Evolutionary conservation across 2,888 invertebrate species (phyloP), one percentile per base, ranked within the genome.

Genomic region (Catocala sponsa): DNA sequence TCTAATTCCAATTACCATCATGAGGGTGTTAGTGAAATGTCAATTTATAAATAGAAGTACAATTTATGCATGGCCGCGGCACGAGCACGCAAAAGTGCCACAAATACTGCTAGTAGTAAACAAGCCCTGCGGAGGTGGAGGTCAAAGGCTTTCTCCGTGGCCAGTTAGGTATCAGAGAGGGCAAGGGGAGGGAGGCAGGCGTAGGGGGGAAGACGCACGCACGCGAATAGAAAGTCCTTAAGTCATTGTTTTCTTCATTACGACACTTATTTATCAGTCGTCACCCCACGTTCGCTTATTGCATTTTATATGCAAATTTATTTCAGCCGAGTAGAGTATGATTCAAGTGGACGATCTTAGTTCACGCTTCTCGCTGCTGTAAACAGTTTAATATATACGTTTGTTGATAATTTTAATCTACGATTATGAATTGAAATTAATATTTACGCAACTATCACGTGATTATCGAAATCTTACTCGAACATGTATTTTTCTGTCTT

Each of bases 131-230:
- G 69, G 66, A 82, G 83, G 85, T 82, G 77, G 82, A 88, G 92
- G 92, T 92, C 92, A 91, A 91, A 92, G 90, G 91, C 91, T 92
- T 91, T 92, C 90, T 87, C 88, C 83, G 83, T 90, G 88, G 88
- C 79, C 87, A 89, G 85, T 79, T 72, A 69, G 70, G 75, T 80
- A 81, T 72, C 76, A 77, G 69, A 79, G 75, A 76, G 72, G 78
- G 76, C 70, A 80, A 76, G 75, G 72, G 76, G 73, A 66, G 72
- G 73, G 76, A 74, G 80, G 60, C 73, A 72, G 76, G 79, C 67
- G 73, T 70, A 76, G 60, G 76, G 76, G 70, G 72, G 69, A 70
- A 79, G 80, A 79, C 82, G 82, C 82, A 87, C 87, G 87, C 85
- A 25, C 25, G 87, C 85, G 78, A 83, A 76, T 90, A 91, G 92